Evolutionary conservation across 92 coral and sea anemone species (phyloP), one percentile per base, ranked within the genome.

Genomic region (Hydrozoanthus gracilis): DNA sequence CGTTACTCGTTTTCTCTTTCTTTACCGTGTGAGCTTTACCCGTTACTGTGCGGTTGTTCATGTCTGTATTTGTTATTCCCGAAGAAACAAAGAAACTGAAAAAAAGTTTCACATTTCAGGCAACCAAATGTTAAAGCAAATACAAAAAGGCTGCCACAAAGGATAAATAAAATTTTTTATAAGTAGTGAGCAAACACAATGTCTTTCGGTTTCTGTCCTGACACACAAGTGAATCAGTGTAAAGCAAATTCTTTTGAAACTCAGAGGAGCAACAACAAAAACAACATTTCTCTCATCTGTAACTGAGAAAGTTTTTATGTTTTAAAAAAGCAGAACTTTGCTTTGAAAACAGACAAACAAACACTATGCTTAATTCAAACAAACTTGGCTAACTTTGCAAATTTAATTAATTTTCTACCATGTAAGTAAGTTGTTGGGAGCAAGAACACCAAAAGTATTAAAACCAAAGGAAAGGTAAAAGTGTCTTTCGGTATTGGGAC

Each of bases 401-500:
- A 56, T 56, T 56, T 16, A 56, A 9, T 56, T 56, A 3, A 56
- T 56, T 56, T 56, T 56, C 64, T 56, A 56, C 64, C 64, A 56
- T 56, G 64, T 56, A 56, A 56, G 64, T 16, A 56, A 56, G 3
- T 56, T 56, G n/a, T n/a, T n/a, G n/a, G n/a, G n/a, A n/a, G n/a
- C n/a, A n/a, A n/a, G n/a, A n/a, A n/a, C n/a, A n/a, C 64, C 11
- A 3, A 56, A 56, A 3, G 3, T 56, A 56, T 56, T 56, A 56
- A 56, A 56, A 56, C 15, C 64, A 56, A 56, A 56, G 64, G 2
- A 56, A 3, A 56, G 64, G 64, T 56, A 56, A 56, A 56, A 56
- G 64, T 56, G 64, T 56, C 64, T 56, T 56, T 56, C 64, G 64
- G 64, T 56, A 56, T 56, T 56, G 64, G 64, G 64, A 56, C 64